These are phyloP conservation scores for Hydrochoerus hydrochaeris DNA, from an alignment of 2,113 vertebrate genomes.

Conservation along the genomic window DNA sequence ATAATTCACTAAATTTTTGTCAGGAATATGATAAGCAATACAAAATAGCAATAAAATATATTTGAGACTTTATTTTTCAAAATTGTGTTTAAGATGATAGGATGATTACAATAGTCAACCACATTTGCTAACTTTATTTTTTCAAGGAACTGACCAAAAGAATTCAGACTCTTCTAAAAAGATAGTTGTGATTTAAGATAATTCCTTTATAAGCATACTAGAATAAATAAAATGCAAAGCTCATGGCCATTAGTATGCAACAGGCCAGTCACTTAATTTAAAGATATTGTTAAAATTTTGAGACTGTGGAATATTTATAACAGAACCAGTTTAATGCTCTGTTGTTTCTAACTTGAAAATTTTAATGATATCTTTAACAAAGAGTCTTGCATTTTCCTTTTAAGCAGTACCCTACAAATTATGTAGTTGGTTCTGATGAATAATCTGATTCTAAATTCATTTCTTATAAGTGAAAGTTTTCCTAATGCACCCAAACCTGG, in stretches of 20 bases:
- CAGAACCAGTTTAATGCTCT: neutral
- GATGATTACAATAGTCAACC: neutral
- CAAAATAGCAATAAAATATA: neutral
- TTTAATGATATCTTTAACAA: neutral
- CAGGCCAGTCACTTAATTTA: neutral
- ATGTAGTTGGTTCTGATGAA: neutral
- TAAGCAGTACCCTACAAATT: neutral
- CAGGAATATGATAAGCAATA: neutral
- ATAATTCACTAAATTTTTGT: neutral
- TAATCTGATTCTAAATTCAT: neutral
- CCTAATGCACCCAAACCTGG: neutral
- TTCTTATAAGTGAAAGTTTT: neutral
- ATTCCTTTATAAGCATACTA: neutral
- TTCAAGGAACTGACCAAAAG: neutral
- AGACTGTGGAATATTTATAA: neutral
- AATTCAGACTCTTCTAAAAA: neutral
- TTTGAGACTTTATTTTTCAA: constrained; percentile 28
- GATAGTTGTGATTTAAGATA: neutral
- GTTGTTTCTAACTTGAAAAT: neutral
- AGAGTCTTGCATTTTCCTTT: neutral
- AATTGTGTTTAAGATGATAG: neutral
- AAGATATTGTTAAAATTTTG: neutral
- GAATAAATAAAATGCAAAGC: neutral
- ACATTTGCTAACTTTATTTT: constrained; percentile 1
- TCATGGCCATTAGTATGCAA: too few relatives aligned